Evolutionary conservation across 2,888 invertebrate species (phyloP).

Genomic region (Linnaemya tessellans): DNA sequence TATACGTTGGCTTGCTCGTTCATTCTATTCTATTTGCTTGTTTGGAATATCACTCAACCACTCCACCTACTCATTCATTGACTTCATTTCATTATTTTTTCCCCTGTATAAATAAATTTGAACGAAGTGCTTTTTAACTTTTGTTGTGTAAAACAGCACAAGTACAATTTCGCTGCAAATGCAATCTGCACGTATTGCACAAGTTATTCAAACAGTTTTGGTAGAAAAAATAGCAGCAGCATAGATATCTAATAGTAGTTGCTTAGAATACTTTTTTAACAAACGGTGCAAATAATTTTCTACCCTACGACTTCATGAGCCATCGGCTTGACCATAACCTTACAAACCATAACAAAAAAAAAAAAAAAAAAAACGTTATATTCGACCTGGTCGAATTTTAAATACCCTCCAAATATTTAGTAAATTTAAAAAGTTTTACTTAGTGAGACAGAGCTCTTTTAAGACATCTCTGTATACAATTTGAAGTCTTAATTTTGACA

Average conservation of each 20-base stretch:
- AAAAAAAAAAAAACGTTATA: no score
- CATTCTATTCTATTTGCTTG: constrained; percentile 23
- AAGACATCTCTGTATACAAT: no score
- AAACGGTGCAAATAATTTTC: no score
- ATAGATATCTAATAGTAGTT: not conserved
- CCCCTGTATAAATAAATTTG: constrained; percentile 19
- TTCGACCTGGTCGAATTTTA: no score
- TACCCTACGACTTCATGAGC: no score
- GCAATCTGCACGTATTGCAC: constrained; percentile 39
- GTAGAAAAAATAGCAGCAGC: not conserved
- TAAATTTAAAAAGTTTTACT: no score
- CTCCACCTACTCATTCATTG: constrained; percentile 33
- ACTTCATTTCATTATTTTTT: constrained; percentile 31
- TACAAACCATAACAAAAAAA: no score
- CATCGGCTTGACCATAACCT: no score
- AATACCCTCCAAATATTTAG: no score
- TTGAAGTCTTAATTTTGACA: no score
- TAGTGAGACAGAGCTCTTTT: no score
- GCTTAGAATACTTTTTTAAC: not conserved
- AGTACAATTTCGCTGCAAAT: constrained; percentile 50
- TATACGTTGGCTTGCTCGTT: not conserved
- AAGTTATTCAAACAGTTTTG: constrained; percentile 33
- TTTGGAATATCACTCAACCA: constrained; percentile 48
- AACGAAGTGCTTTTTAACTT: constrained; percentile 50
- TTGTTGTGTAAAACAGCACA: constrained; percentile 44